Percentiles rank a stretch among this genome's conserved stretches.
Evolutionary conservation across 2,113 vertebrate species (phyloP).

Genomic region (Prinia subflava): DNA sequence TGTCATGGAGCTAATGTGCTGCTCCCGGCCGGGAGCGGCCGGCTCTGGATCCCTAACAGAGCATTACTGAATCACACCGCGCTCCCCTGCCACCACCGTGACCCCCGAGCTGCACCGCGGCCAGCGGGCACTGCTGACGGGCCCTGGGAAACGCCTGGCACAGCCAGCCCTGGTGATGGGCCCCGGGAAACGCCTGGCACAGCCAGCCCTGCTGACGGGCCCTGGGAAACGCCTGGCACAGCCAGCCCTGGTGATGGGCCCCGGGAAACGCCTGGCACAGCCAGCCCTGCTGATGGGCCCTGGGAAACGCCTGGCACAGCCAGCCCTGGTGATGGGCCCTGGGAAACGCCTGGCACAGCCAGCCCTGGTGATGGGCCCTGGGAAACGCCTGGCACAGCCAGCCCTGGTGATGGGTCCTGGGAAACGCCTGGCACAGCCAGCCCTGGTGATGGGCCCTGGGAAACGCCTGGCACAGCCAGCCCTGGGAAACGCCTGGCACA

Average conservation of each 20-base stretch:
- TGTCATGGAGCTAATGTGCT: background rate
- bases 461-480: rapidly evolving
- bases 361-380: background rate
- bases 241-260: rapidly evolving
- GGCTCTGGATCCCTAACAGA: background rate
- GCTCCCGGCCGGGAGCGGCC: background rate
- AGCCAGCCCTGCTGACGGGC: rapidly evolving
- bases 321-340: background rate
- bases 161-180: rapidly evolving
- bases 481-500: rapidly evolving
- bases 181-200: too few relatives aligned
- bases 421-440: rapidly evolving
- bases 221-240: background rate
- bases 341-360: background rate
- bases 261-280: background rate
- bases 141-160: background rate
- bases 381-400: background rate
- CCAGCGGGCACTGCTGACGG: background rate
- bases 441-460: background rate
- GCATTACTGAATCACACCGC: background rate
- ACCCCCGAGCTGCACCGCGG: rapidly evolving
- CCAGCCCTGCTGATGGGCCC: background rate
- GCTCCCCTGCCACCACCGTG: background rate
- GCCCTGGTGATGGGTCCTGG: rapidly evolving
- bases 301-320: background rate